Conservation (phyloP, 2,888 invertebrate genomes). For the Amiota communis region DNA sequence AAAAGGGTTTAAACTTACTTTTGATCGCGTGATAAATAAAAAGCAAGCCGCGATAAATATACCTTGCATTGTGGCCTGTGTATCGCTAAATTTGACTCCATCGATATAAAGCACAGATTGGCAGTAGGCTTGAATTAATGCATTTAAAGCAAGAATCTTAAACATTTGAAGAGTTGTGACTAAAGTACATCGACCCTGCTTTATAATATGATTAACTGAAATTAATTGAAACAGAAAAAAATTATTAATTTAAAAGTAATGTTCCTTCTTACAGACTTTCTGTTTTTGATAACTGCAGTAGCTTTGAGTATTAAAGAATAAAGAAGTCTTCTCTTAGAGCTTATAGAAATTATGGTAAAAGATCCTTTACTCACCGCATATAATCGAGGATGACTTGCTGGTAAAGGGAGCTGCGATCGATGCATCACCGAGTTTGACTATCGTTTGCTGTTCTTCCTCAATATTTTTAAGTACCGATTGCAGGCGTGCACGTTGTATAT, state of each 20-base stretch:
- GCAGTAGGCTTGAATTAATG: slow-evolving; percentile 97
- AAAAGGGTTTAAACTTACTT: slow-evolving; percentile 76
- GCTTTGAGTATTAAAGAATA: too few relatives aligned
- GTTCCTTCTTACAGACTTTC: not conserved
- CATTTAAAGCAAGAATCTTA: slow-evolving; percentile 98
- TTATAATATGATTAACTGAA: slow-evolving; percentile 98
- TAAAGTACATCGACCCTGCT: slow-evolving; percentile 98
- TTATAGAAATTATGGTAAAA: not conserved
- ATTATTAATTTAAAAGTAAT: not conserved
- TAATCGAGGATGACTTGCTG: slow-evolving; percentile 94
- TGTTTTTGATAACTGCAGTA: too few relatives aligned
- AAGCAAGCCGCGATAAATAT: slow-evolving; percentile 96
- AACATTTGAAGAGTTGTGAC: slow-evolving; percentile 99
- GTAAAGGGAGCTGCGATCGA: slow-evolving; percentile 99
- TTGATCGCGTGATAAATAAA: slow-evolving; percentile 97
- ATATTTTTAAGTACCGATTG: slow-evolving; percentile 83
- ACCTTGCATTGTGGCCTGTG: slow-evolving; percentile 98
- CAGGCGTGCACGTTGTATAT: slow-evolving; percentile 66
- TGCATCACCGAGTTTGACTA: slow-evolving; percentile 98
- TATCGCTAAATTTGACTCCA: slow-evolving; percentile 97
- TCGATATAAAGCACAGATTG: slow-evolving; percentile 98
- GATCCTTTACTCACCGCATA: slow-evolving; percentile 83
- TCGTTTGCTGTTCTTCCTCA: slow-evolving; percentile 89
- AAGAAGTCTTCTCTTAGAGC: too few relatives aligned
- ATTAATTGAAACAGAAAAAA: slow-evolving; percentile 24